These are phyloP conservation scores for Cryptus viduatorius DNA, from an alignment of 2,888 invertebrate species.

Conservation along the genomic window DNA sequence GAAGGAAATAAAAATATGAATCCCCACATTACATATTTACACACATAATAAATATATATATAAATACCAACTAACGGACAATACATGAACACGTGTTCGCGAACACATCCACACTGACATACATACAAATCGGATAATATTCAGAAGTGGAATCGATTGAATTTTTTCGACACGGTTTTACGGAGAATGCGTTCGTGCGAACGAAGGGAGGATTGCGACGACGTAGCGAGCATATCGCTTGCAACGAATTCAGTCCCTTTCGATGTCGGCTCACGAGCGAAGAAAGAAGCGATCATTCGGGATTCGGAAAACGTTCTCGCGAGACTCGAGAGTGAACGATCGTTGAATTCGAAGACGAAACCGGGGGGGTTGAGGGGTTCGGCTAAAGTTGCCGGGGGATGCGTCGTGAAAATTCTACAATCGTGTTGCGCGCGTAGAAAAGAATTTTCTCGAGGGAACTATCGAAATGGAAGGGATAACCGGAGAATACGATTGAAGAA, in stretches of 20 bases:
- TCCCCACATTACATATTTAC: constrained; percentile 17
- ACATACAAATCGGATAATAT: constrained; percentile 37
- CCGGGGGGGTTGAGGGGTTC: too few species aligned
- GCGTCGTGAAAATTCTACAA: constrained; percentile 10
- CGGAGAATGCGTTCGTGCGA: constrained; percentile 16
- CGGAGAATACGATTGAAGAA: background rate
- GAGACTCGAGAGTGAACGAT: constrained; percentile 10
- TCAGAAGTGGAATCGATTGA: constrained; percentile 24
- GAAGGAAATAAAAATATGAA: constrained; percentile 33
- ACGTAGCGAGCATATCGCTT: too few species aligned
- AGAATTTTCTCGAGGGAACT: background rate
- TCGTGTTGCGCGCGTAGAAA: background rate
- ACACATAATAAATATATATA: constrained; percentile 4
- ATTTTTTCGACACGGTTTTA: constrained; percentile 6
- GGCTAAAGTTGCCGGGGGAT: background rate
- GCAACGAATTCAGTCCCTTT: too few species aligned
- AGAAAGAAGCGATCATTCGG: constrained; percentile 18
- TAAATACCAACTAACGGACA: background rate
- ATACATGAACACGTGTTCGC: constrained; percentile 5
- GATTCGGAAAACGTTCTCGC: constrained; percentile 37
- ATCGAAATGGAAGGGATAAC: constrained; percentile 1
- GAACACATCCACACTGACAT: constrained; percentile 33
- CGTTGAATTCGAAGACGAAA: constrained; percentile 4
- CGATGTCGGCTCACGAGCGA: background rate
- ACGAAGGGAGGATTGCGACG: background rate